phyloP scores from a whole-genome alignment of 2,113 vertebrate genomes.

The Lagenorhynchus albirostris region DNA sequence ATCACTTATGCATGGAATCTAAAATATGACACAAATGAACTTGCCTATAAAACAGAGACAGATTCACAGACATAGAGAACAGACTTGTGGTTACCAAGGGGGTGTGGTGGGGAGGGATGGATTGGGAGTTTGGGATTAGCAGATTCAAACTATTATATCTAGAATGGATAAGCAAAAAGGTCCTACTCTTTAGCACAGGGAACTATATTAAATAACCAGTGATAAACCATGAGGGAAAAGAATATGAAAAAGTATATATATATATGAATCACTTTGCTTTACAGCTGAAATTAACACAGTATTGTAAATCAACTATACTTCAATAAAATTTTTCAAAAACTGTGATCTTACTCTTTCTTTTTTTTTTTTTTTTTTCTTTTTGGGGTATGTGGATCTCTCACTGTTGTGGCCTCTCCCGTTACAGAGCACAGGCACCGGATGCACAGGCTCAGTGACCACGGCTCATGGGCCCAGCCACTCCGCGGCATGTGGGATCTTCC shows the following conservation, averaged over 20 bases:
- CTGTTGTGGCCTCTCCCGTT: no score
- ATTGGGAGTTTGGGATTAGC: no score
- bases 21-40: background rate
- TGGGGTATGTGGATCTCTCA: no score
- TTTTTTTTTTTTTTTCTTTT: no score
- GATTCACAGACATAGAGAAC: background rate
- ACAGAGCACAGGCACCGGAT: no score
- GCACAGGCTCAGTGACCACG: no score
- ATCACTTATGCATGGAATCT: background rate
- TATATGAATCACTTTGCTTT: background rate
- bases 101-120: background rate
- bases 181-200: background rate
- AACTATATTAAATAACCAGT: background rate
- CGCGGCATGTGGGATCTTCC: no score
- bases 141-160: no score
- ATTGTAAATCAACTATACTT: background rate
- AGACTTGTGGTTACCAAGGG: background rate
- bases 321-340: background rate
- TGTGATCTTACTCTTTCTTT: background rate
- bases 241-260: background rate
- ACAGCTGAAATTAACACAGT: background rate
- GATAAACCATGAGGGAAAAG: background rate
- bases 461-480: fast-evolving
- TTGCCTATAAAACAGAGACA: background rate
- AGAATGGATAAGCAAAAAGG: background rate